A percentile compares a stretch with the other conserved stretches of the same genome.
These are phyloP conservation scores for Plecturocebus donacophilus DNA, from an alignment of 2,113 vertebrate genomes.

Conservation along the genomic window DNA sequence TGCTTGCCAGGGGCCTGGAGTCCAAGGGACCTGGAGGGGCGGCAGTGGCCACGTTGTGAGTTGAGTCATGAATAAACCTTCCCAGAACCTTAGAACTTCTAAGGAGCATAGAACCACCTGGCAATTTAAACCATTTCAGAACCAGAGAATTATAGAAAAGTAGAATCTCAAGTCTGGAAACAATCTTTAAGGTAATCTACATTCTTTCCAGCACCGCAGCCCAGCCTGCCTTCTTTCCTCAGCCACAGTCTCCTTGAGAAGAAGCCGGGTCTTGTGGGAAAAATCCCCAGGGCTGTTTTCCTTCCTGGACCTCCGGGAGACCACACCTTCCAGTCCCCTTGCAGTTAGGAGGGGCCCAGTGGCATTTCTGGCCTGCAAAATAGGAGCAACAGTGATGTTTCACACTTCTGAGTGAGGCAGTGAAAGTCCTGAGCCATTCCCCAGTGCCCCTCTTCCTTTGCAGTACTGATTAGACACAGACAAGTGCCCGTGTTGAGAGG, in stretches of 20 bases:
- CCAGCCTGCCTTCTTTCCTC: not conserved
- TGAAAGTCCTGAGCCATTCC: not conserved
- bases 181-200: not conserved
- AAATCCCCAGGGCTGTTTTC: not conserved
- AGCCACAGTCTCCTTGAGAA: not conserved
- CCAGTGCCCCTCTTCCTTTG: not conserved
- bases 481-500: not conserved
- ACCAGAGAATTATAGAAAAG: not conserved
- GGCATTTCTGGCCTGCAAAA: not conserved
- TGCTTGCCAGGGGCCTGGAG: not conserved
- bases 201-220: not conserved
- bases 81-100: not conserved
- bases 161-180: not conserved
- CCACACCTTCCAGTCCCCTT: not conserved
- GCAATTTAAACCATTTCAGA: not conserved
- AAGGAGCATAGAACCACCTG: not conserved
- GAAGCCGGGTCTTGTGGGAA: not conserved
- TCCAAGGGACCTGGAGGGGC: not conserved
- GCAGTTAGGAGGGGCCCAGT: not conserved
- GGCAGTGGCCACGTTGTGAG: rapidly evolving
- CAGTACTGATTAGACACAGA: rapidly evolving
- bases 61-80: not conserved
- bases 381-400: rapidly evolving
- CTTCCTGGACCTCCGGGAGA: not conserved
- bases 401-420: not conserved